Evolutionary conservation across 2,113 vertebrate genomes (phyloP), one percentile per base, ranked within the genome.

Genomic region (Alces alces): DNA sequence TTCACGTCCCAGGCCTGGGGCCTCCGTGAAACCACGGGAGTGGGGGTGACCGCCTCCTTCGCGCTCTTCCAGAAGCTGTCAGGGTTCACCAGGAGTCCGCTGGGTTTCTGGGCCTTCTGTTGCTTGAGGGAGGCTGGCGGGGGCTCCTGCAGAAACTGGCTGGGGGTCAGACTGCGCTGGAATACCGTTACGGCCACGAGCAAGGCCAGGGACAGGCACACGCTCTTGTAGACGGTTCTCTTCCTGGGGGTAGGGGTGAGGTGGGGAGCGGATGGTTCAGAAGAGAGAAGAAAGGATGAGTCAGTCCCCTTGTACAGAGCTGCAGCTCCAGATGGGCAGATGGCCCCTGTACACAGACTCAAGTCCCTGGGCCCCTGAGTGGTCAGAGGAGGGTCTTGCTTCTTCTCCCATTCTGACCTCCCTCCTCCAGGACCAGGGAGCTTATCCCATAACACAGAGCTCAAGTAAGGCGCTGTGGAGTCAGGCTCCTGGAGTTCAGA

Each of bases 21-120:
- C 25, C 87, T 19, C 0, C 9, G 83, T 0, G 97, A 96, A 23
- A 79, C 61, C 30, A n/a, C 0, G 27, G 90, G 82, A 1, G 16
- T 54, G 23, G 86, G 21, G 3, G 88, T 28, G 27, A 19, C 12
- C 30, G 6, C 86, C 7, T 96, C 97, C 30, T 98, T 98, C 3
- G 79, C 86, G 16, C 16, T 91, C 94, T 99, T 99, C 99, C 99
- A 99, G 98, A 99, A 99, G 39, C 66, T 76, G 55, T 90, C 90
- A 1, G 98, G 15, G 16, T 91, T 92, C 50, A 91, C 60, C 66
- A 97, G 96, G 60, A 76, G 10, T 0, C 94, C 97, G 11, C 80
- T 90, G 6, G 36, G 96, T 79, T 99, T 99, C 79, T 98, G 98
- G 0, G 83, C 82, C 93, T 98, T 98, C 17, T 90, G 39, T 1